A percentile compares a stretch with the other conserved stretches of the same genome.
These are phyloP conservation scores for Smutsia gigantea DNA, from an alignment of 2,797 vertebrate species.

Conservation along the genomic window DNA sequence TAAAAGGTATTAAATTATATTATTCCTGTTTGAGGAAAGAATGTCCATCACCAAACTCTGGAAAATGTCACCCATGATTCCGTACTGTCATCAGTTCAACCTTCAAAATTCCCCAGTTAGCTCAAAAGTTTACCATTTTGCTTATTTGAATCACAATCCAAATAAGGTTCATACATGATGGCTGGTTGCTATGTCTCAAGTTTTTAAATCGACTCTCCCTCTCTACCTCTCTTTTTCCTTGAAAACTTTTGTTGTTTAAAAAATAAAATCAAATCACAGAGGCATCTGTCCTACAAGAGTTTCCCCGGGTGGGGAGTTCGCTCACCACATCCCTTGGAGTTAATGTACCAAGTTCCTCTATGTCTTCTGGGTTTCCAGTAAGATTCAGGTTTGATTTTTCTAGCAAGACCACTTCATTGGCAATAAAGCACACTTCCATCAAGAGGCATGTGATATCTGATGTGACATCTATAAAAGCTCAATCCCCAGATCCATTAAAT, in stretches of 20 bases:
- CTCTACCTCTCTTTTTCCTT: background rate
- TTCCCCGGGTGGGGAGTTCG: background rate
- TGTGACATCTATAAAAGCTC: background rate
- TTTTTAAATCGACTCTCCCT: background rate
- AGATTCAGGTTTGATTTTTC: background rate
- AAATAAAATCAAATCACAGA: background rate
- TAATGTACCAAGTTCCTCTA: background rate
- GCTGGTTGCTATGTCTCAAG: background rate
- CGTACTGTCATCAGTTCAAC: background rate
- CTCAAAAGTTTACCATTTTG: background rate
- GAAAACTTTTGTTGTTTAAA: background rate
- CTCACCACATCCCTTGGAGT: no score
- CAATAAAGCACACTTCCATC: background rate
- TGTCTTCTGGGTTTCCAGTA: background rate
- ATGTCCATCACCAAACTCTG: background rate
- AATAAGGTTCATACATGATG: background rate
- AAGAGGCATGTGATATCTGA: background rate
- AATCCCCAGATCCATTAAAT: background rate
- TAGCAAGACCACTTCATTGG: background rate
- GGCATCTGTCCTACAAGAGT: background rate
- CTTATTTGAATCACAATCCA: background rate
- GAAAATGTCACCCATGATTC: background rate
- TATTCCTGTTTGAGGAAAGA: no score
- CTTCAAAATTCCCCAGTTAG: background rate
- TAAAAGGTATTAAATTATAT: background rate